Evolutionary conservation across 2,797 vertebrate species (phyloP).

Genomic region (Oreochromis mossambicus): DNA sequence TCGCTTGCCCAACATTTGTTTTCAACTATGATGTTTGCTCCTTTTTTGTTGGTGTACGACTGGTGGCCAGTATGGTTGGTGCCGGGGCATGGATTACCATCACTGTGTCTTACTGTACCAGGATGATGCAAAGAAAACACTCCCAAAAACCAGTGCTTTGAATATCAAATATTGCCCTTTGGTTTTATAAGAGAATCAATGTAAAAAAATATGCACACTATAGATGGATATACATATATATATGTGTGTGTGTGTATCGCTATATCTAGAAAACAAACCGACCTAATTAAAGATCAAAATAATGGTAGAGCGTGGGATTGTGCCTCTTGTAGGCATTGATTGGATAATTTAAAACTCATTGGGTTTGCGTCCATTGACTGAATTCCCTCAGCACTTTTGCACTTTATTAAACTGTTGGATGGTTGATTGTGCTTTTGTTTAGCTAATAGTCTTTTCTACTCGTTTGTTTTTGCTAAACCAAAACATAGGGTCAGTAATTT

Average conservation of each 20-base stretch:
- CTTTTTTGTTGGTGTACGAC: not conserved
- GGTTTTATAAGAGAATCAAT: not conserved
- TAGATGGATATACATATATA: not conserved
- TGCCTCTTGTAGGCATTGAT: not conserved
- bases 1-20: not conserved
- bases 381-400: no score
- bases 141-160: not conserved
- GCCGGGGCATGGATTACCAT: not conserved
- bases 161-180: not conserved
- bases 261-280: not conserved
- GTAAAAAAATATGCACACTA: not conserved
- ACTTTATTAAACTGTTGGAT: no score
- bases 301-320: not conserved
- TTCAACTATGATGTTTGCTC: not conserved
- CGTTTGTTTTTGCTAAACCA: not conserved
- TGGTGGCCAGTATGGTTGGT: not conserved
- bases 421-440: no score
- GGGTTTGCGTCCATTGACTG: not conserved
- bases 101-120: not conserved
- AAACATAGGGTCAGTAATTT: not conserved
- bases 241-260: not conserved
- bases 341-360: not conserved
- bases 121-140: not conserved
- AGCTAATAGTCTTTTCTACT: not conserved
- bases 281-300: no score